A percentile compares a stretch with the other conserved stretches of the same genome.
Conservation (phyloP, 2,888 invertebrate genomes). For the Hymenopus coronatus region DNA sequence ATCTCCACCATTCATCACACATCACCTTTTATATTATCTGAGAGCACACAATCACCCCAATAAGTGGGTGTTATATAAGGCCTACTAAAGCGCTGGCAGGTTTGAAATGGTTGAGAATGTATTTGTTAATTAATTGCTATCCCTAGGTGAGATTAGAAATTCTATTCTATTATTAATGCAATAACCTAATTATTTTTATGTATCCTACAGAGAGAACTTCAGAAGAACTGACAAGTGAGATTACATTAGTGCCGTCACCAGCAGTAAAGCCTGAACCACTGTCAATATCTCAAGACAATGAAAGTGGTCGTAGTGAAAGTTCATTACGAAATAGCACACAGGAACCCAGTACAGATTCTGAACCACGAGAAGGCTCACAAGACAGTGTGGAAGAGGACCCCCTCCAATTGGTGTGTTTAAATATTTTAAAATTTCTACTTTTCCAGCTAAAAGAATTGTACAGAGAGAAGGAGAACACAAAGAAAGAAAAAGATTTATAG, state of each 20-base stretch:
- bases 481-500: background rate
- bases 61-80: no score
- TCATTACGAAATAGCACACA: slow-evolving; percentile 44
- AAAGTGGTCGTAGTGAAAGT: slow-evolving; percentile 28
- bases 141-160: no score
- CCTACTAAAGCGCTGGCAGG: no score
- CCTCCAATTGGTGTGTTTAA: slow-evolving; percentile 29
- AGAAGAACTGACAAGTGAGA: slow-evolving; percentile 49
- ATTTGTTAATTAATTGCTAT: no score
- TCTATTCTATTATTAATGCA: no score
- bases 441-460: background rate
- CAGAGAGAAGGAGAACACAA: background rate
- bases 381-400: slow-evolving; percentile 53
- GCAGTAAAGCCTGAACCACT: slow-evolving; percentile 48
- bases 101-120: no score
- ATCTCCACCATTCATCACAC: no score
- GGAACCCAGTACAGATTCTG: slow-evolving; percentile 50
- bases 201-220: slow-evolving; percentile 44
- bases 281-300: slow-evolving; percentile 33
- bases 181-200: background rate
- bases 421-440: background rate
- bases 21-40: no score
- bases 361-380: slow-evolving; percentile 54
- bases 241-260: slow-evolving; percentile 41
- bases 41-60: no score